Evolutionary conservation across 2,888 invertebrate species (phyloP), one percentile per base, ranked within the genome.

Genomic region (Nomada ferruginata): DNA sequence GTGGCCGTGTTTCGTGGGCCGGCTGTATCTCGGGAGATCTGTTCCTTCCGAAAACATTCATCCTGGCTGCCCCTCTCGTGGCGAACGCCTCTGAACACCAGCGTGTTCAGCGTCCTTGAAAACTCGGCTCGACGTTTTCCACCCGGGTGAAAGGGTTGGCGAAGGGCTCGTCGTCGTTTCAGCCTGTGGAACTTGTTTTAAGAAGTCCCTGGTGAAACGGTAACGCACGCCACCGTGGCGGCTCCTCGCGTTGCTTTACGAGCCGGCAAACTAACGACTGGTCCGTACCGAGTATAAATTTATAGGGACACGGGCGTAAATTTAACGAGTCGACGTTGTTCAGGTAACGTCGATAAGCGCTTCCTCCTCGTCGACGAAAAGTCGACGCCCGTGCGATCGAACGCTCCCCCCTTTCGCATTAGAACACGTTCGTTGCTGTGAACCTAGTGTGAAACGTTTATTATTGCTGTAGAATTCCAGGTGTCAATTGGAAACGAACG

Each of bases 41-140:
- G 81, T 79, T 86, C 59, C 72, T 79, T 76, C 76, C 76, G 72
- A 79, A 88, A 86, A 88, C 87, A 88, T 88, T 83, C 80, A 83
- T 88, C 88, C 85, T 80, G 47, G 61, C 70, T 53, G 57, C 66
- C 82, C 78, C 65, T 15, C 60, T 70, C 72, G 78, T 26, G 64
- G 53, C 29, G 79, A 36, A 57, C 44, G 29, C 47, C 59, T 23
- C 63, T 50, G 9, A 4, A 20, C 50, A 23, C 59, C 64, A 18
- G 74, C 50, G 63, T 89, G 89, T 87, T 87, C 83, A 88, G 72
- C 78, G 76, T 84, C 83, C 85, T 75, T 82, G 85, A 79, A 79
- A 87, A 87, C 76, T 87, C 83, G 82, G 75, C 64, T 29, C 82
- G 87, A 87, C 85, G 72, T 82, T 70, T 80, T 60, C 79, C 80